phyloP scores from a whole-genome alignment of 2,888 invertebrate genomes.

The Tholera decimalis region DNA sequence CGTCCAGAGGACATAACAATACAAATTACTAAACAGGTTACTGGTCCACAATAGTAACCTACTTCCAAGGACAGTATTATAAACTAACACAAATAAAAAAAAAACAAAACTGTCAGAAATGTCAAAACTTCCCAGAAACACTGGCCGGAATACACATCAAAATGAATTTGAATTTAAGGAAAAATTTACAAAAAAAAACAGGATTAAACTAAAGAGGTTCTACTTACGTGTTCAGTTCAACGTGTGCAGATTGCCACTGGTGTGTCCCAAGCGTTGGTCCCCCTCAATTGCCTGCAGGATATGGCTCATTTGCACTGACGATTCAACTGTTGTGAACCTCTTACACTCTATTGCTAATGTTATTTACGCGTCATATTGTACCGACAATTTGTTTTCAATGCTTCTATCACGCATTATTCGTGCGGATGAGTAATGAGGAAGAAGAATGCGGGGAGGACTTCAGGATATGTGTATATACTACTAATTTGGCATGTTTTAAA shows the following conservation, averaged over 20 bases:
- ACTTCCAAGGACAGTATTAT: conserved; percentile 23
- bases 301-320: conserved; percentile 82
- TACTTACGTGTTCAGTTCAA: conserved; percentile 55
- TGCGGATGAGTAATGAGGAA: conserved; percentile 51
- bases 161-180: conserved; percentile 30
- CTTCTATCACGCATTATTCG: conserved; percentile 54
- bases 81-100: neutral
- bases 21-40: conserved; percentile 47
- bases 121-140: neutral
- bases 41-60: conserved; percentile 36
- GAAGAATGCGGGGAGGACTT: conserved; percentile 43
- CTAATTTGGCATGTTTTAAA: conserved; percentile 20
- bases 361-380: conserved; percentile 70
- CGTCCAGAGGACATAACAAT: conserved; percentile 37
- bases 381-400: conserved; percentile 66
- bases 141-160: neutral
- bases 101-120: neutral
- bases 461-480: conserved; percentile 6
- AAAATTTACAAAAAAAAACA: conserved; percentile 9
- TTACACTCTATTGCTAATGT: conserved; percentile 75
- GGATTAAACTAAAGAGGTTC: conserved; percentile 22
- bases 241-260: conserved; percentile 70
- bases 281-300: conserved; percentile 86
- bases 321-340: conserved; percentile 77
- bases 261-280: conserved; percentile 64